Base-by-base conservation (phyloP, 1,140 invertebrate genomes). In the Odontomachus brunneus region DNA sequence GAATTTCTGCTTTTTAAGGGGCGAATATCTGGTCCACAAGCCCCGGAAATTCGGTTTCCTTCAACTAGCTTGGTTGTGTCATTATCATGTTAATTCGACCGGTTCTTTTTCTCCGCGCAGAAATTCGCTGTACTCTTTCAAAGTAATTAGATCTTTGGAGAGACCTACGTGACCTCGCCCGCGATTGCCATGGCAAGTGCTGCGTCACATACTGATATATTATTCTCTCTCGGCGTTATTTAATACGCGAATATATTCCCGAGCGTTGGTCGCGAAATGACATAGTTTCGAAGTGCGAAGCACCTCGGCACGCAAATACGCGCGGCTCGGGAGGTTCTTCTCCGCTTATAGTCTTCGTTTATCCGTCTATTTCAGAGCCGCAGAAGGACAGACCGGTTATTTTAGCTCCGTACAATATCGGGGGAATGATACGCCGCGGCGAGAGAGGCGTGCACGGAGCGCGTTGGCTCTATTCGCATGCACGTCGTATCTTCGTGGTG, bases 371-470 rank as follows among this genome's bases (percentile, higher is more conserved):
- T 44, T 55, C 29, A 29, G 48, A 22, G 22, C 17, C 24, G 51
- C 14, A 57, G 33, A 78, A 69, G 75, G 38, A 57, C 51, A 57
- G 33, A 29, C 3, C 17, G 49, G 51, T 48, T 69, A 80, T 80
- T 69, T 80, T 63, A 44, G 51, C 15, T 66, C 12, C 19, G 44
- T 57, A n/a, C 17, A 11, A 12, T 78, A 19, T 17, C 55, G 33
- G 17, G 33, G 17, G 51, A 59, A 26, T 48, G 65, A 69, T 69
- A 22, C 33, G 29, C 12, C 53, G 59, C 63, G 19, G 9, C 29
- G 66, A 76, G 19, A 65, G 29, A n/a, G 14, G 33, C 24, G 24
- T n/a, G 26, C 59, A 19, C 26, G 26, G 22, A 38, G 19, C 29
- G 11, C 53, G 11, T 38, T 26, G 38, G 44, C 44, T n/a, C 44